Base-by-base conservation (phyloP, 2,113 vertebrate species). In the Apistogramma diplotaenia region DNA sequence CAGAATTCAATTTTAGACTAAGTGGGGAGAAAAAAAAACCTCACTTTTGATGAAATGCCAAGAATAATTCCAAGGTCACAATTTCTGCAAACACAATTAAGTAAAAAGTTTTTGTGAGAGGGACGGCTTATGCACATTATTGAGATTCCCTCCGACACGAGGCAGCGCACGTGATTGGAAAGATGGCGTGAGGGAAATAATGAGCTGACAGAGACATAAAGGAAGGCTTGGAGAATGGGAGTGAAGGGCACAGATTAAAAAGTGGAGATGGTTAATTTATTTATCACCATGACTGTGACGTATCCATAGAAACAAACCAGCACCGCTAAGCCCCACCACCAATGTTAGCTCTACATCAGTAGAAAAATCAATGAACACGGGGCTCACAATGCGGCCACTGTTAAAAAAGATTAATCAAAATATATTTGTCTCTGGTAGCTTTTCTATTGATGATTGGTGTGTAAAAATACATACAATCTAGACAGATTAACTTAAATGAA, bases 321-420 rank as follows among this genome's bases (percentile, higher is more conserved):
- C 80, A 84, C 74, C 65, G 84, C 4, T 4, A 51, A 49, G 46
- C 83, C 84, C 91, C 84, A 80, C 74, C 90, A 91, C 91, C 91
- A 72, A 29, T 56, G 78, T 93, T 88, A 93, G 84, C 79, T 56
- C 71, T 61, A 35, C 77, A 65, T 76, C 55, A 67, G 56, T 51
- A 72, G 33, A 46, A 56, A 61, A 31, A 74, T 59, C 21, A 1
- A 51, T 7, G 19, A 55, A 55, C 56, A 76, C 31, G 81, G 23
- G 62, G 58, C 46, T 78, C 29, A 43, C 33, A 23, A 43, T 56
- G 62, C 16, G 72, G 33, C 11, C 56, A 71, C 8, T 12, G n/a
- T 6, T 51, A 15, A 23, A 29, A 23, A 13, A 27, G 11, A 2
- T 27, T 16, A 46, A 67, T 27, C 16, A 16, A 46, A 46, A 46